These are phyloP conservation scores for Adelges cooleyi DNA, from an alignment of 1,140 invertebrate species.

Conservation along the genomic window DNA sequence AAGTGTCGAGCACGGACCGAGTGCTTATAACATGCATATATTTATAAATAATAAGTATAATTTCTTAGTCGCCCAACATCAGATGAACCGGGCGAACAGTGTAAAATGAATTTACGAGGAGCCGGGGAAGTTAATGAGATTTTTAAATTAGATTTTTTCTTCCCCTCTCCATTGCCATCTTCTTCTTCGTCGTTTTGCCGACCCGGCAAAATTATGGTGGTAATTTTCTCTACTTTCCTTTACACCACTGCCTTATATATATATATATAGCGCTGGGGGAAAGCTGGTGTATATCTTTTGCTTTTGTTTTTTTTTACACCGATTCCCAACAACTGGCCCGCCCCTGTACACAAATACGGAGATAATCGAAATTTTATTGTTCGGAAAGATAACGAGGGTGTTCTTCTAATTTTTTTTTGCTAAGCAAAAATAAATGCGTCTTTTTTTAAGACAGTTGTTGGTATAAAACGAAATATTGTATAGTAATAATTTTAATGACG, in stretches of 20 bases:
- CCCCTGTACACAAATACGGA: background rate
- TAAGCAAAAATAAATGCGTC: too few species aligned
- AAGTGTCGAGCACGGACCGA: too few species aligned
- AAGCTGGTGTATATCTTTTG: background rate
- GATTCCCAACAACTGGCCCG: too few species aligned
- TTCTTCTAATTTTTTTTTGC: slow-evolving; percentile 7
- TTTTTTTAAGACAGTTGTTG: too few species aligned
- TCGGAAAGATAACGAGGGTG: slow-evolving; percentile 28
- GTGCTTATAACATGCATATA: background rate
- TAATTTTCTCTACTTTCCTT: slow-evolving; percentile 11
- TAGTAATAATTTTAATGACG: too few species aligned
- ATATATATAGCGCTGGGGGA: background rate
- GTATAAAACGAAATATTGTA: too few species aligned
- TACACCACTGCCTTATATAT: too few species aligned
- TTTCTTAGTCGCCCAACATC: too few species aligned
- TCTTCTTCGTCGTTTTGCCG: background rate
- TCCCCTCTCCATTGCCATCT: background rate
- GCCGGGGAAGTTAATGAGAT: slow-evolving; percentile 26
- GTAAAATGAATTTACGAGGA: slow-evolving; percentile 17
- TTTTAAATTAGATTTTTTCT: slow-evolving; percentile 28
- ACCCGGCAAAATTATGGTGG: slow-evolving; percentile 24
- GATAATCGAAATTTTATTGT: slow-evolving; percentile 29
- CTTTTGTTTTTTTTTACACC: background rate
- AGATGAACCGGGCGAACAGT: too few species aligned
- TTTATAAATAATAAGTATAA: too few species aligned